Conservation (phyloP, 2,888 invertebrate species). For the Hanleya hanleyi region DNA sequence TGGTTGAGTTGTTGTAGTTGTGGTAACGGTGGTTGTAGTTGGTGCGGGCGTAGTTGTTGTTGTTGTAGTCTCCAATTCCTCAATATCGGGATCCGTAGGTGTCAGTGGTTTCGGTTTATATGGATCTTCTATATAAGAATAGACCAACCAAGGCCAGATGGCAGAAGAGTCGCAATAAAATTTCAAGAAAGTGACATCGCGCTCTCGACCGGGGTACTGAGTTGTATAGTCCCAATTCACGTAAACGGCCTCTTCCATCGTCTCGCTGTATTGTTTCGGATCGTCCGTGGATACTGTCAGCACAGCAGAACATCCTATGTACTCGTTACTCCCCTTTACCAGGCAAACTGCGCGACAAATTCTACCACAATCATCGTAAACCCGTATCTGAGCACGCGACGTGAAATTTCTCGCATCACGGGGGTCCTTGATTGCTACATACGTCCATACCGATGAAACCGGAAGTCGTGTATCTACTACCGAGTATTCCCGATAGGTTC, state of each 20-base stretch:
- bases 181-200: not conserved
- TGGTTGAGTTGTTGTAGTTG: not conserved
- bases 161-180: slow-evolving; percentile 5
- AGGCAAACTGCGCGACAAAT: slow-evolving; percentile 56
- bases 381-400: slow-evolving; percentile 34
- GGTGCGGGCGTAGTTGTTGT: not conserved
- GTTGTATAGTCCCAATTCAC: not conserved
- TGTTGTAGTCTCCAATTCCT: not conserved
- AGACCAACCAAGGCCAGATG: slow-evolving; percentile 4
- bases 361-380: slow-evolving; percentile 60
- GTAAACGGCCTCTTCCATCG: not conserved
- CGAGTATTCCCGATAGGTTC: slow-evolving; percentile 58
- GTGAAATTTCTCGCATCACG: not conserved
- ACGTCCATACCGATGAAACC: slow-evolving; percentile 53
- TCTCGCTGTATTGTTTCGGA: not conserved
- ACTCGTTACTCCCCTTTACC: not conserved
- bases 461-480: slow-evolving; percentile 58
- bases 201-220: not conserved
- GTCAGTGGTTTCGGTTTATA: not conserved
- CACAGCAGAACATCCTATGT: not conserved
- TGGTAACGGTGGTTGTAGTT: not conserved
- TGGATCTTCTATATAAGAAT: not conserved
- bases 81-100: slow-evolving; percentile 1
- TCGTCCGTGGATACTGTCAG: not conserved
- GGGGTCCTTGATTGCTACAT: slow-evolving; percentile 59